phyloP scores from a whole-genome alignment of 2,888 invertebrate species.

The Phymatocera aterrima region DNA sequence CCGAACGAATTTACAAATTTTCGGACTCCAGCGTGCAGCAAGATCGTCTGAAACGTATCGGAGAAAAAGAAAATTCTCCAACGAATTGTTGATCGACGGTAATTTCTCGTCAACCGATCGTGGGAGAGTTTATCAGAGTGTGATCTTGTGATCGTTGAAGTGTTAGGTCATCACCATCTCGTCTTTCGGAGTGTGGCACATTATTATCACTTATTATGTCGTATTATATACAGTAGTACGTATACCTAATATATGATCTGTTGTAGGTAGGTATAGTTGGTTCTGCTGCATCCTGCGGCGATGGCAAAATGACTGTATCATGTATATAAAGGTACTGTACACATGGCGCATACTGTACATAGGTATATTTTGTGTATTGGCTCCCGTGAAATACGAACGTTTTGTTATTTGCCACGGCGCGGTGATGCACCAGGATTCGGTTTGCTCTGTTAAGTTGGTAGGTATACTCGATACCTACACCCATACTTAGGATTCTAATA shows the following conservation, averaged over 20 bases:
- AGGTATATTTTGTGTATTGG: not conserved
- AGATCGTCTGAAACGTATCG: too few relatives aligned
- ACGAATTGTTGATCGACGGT: not conserved
- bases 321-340: too few relatives aligned
- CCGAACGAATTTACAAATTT: too few relatives aligned
- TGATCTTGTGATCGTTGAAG: not conserved
- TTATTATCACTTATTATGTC: not conserved
- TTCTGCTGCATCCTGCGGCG: too few relatives aligned
- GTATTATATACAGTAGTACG: too few relatives aligned
- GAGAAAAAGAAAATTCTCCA: not conserved
- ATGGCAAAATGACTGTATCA: too few relatives aligned
- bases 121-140: constrained; percentile 26
- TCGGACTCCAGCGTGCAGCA: too few relatives aligned
- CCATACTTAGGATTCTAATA: constrained; percentile 45
- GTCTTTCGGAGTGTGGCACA: not conserved
- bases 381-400: constrained; percentile 13
- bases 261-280: too few relatives aligned
- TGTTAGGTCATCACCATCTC: constrained; percentile 14
- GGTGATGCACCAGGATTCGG: not conserved
- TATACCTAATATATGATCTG: not conserved
- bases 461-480: constrained; percentile 21
- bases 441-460: constrained; percentile 6
- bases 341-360: not conserved
- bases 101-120: not conserved
- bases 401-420: not conserved